These are phyloP conservation scores for Tympanoctomys barrerae DNA, from an alignment of 2,797 vertebrate genomes.

Conservation along the genomic window DNA sequence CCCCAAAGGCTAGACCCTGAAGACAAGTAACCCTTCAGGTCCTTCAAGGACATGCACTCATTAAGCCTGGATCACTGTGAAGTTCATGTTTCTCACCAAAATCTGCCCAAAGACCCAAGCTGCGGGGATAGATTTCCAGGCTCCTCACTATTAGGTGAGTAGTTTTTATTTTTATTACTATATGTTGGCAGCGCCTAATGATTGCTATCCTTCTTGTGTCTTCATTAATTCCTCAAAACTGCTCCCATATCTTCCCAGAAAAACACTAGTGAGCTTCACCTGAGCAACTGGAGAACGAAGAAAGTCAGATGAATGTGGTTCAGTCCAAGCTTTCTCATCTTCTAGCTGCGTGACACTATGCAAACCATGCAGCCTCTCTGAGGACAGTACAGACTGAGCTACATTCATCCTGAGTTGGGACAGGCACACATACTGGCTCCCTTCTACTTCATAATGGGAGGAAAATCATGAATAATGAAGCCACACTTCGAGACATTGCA, in stretches of 20 bases:
- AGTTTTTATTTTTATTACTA: not conserved
- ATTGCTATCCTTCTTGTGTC: not conserved
- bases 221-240: not conserved
- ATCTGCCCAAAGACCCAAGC: not conserved
- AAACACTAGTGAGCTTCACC: not conserved
- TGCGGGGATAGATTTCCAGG: not conserved
- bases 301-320: not conserved
- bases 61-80: not conserved
- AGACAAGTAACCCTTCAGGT: too few species aligned
- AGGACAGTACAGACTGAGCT: not conserved
- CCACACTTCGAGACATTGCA: not conserved
- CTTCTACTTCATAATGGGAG: not conserved
- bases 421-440: not conserved
- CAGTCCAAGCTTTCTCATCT: not conserved
- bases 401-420: not conserved
- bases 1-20: not conserved
- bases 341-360: not conserved
- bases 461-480: not conserved
- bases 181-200: not conserved
- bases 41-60: not conserved
- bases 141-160: not conserved
- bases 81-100: not conserved
- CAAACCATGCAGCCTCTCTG: not conserved
- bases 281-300: not conserved
- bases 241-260: slow-evolving; percentile 5